Conservation (phyloP, 2,113 vertebrate genomes). For the Scolopax mira region DNA sequence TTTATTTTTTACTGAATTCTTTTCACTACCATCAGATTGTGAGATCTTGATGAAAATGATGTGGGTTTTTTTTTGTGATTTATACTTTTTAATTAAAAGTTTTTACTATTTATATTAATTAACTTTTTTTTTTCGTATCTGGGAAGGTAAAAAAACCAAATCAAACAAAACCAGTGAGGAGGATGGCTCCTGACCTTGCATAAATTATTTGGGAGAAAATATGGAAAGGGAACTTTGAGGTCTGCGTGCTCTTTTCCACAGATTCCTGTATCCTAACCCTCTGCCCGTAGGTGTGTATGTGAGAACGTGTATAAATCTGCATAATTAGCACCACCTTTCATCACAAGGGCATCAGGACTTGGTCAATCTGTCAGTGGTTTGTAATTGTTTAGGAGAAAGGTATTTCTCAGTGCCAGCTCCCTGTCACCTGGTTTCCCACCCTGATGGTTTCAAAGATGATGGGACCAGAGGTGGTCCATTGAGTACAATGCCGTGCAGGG, state of each 20-base stretch:
- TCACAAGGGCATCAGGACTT: background rate
- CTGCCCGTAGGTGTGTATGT: background rate
- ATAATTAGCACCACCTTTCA: background rate
- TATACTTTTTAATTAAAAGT: slow-evolving; percentile 18
- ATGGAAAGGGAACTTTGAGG: background rate
- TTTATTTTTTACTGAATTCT: background rate
- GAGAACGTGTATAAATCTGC: too few relatives aligned
- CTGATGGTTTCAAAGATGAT: background rate
- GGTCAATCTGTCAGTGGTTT: background rate
- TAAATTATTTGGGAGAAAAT: background rate
- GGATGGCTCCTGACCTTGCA: background rate
- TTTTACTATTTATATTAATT: slow-evolving; percentile 1
- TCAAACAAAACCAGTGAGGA: background rate
- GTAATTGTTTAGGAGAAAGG: background rate
- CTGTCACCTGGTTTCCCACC: background rate
- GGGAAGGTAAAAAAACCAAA: background rate
- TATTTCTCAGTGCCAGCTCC: background rate
- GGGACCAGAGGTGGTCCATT: background rate
- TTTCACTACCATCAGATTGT: background rate
- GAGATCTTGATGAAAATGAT: background rate
- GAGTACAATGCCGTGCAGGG: fast-evolving
- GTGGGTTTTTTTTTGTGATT: background rate
- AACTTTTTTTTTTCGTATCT: background rate
- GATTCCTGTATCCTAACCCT: background rate
- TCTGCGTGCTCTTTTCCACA: background rate